Conservation (phyloP, 2,888 invertebrate species). For the Tanypteryx hageni region DNA sequence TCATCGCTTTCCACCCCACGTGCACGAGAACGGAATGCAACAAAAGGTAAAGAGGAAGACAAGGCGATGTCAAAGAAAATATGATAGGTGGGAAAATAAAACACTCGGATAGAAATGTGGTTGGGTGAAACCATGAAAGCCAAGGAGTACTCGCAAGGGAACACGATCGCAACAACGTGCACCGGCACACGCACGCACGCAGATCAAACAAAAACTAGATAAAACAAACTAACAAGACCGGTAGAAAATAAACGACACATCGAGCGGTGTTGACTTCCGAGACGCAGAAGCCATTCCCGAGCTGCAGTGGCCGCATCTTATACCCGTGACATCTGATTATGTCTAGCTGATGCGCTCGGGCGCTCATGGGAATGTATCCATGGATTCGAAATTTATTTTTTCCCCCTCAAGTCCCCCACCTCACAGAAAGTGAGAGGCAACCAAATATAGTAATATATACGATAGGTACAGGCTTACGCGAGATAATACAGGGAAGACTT, state of each 20-base stretch:
- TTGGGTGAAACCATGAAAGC: background rate
- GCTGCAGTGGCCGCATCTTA: background rate
- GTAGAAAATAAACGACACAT: background rate
- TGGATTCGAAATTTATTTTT: background rate
- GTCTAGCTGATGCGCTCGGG: conserved; percentile 1
- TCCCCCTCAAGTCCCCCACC: background rate
- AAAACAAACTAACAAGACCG: background rate
- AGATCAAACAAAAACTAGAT: background rate
- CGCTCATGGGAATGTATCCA: background rate
- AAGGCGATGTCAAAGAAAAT: background rate
- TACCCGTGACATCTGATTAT: conserved; percentile 1
- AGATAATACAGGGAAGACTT: background rate
- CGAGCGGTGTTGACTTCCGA: background rate
- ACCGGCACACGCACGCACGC: background rate
- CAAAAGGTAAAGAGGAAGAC: background rate
- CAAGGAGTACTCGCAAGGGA: background rate
- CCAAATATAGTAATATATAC: too few species aligned
- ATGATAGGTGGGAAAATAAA: background rate
- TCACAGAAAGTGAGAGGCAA: too few species aligned
- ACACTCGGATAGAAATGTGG: background rate
- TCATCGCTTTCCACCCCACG: background rate
- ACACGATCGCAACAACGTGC: background rate
- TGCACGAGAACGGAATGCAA: background rate
- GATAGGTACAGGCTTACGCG: background rate
- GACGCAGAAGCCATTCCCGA: background rate